phyloP scores from a whole-genome alignment of 1,140 invertebrate genomes.

The Asobara japonica region DNA sequence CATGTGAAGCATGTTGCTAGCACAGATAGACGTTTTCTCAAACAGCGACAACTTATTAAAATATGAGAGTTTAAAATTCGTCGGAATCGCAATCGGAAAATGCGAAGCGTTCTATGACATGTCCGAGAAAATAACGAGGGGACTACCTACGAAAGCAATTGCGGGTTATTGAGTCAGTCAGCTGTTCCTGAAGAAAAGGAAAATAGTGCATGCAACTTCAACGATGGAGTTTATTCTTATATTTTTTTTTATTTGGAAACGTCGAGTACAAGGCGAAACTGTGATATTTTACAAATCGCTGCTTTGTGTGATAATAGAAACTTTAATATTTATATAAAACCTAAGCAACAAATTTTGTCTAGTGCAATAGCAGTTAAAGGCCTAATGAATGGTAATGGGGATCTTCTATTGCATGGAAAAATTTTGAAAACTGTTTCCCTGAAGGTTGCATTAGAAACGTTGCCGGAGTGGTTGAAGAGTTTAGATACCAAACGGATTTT shows the following conservation, averaged over 20 bases:
- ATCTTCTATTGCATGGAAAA: slow-evolving; percentile 20
- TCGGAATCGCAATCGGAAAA: not conserved
- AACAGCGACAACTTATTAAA: not conserved
- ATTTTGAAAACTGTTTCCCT: not conserved
- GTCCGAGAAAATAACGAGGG: slow-evolving; percentile 22
- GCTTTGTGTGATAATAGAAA: not conserved
- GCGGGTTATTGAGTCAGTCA: not conserved
- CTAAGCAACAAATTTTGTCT: slow-evolving; percentile 18
- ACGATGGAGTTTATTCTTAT: not conserved
- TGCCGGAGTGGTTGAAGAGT: not conserved
- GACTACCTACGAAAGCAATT: slow-evolving; percentile 11
- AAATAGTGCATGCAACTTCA: not conserved
- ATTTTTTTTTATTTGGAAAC: slow-evolving; percentile 1
- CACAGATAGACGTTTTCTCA: not conserved
- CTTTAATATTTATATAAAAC: slow-evolving; percentile 21
- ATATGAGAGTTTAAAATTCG: not conserved
- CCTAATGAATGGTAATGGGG: slow-evolving; percentile 19
- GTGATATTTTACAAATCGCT: slow-evolving; percentile 4
- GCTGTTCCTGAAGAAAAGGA: not conserved
- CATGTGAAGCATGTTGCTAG: not conserved
- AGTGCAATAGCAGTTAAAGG: slow-evolving; percentile 23
- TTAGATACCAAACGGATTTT: slow-evolving; percentile 2
- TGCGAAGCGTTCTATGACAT: not conserved
- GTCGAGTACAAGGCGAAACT: not conserved
- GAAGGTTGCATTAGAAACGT: not conserved